A percentile compares a stretch with the other conserved stretches of the same genome.
phyloP scores from a whole-genome alignment of 2,797 vertebrate species.

The Gymnothorax javanicus region DNA sequence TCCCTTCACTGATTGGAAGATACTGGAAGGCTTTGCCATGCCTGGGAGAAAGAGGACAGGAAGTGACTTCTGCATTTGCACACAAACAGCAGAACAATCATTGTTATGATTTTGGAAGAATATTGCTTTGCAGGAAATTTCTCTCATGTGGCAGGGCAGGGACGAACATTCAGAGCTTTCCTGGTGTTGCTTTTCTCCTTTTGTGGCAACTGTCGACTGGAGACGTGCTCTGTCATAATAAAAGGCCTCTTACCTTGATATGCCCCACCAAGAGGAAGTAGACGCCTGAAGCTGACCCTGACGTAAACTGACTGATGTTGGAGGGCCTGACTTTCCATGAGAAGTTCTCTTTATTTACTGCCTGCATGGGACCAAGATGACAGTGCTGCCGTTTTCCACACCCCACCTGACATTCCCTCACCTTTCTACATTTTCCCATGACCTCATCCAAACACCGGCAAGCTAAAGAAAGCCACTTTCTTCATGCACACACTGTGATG shows the following conservation, averaged over 20 bases:
- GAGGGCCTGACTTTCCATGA: slow-evolving; percentile 56
- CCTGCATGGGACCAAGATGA: slow-evolving; percentile 48
- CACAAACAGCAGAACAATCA: slow-evolving; percentile 23
- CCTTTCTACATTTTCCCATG: slow-evolving; percentile 49
- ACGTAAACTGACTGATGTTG: slow-evolving; percentile 71
- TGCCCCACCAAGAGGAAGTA: slow-evolving; percentile 70
- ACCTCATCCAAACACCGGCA: slow-evolving; percentile 29
- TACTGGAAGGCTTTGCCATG: not conserved
- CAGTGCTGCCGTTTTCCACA: slow-evolving; percentile 51
- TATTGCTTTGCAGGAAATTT: slow-evolving; percentile 4
- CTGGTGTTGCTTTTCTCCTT: slow-evolving; percentile 64
- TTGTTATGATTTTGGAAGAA: slow-evolving; percentile 20
- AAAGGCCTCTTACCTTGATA: not conserved
- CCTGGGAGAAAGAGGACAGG: not conserved
- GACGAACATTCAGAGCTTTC: slow-evolving; percentile 26
- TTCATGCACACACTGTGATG: slow-evolving; percentile 45
- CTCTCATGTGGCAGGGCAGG: not conserved
- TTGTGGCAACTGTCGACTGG: slow-evolving; percentile 43
- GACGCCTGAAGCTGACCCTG: slow-evolving; percentile 69
- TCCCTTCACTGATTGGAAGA: not conserved
- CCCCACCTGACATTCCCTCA: slow-evolving; percentile 57
- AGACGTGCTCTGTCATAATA: slow-evolving; percentile 67
- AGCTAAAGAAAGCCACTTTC: slow-evolving; percentile 20
- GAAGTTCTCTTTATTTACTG: slow-evolving; percentile 53
- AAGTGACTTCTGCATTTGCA: slow-evolving; percentile 14